Evolutionary conservation across 2,888 invertebrate genomes (phyloP), one percentile per base, ranked within the genome.

Genomic region (Agonopterix heracliana): DNA sequence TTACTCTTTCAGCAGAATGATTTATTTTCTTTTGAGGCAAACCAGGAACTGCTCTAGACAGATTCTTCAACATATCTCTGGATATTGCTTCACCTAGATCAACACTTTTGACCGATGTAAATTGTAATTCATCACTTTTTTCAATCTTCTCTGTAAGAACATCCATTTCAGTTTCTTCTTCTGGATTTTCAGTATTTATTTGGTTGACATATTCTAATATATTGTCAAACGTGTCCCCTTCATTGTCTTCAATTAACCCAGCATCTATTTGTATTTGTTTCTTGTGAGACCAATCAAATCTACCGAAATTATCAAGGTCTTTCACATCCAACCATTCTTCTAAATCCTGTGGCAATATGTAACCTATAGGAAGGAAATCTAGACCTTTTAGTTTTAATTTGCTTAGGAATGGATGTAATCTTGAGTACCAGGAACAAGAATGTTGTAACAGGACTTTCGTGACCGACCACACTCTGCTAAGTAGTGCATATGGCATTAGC

Each of bases 401-500:
- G 40, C 68, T 60, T 34, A 81, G 55, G 60, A 75, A 89, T 13
- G 66, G 63, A 57, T 83, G 69, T 42, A 92, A 65, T 47, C 69
- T 69, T 9, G 78, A 68, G 57, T 91, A 92, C 90, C 91, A 91
- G 5, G 70, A 64, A 54, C 89, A 87, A 34, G 81, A 69, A 60
- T 85, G 87, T 56, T 81, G 81, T 4, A 90, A 59, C 11, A 90
- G 70, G 40, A 89, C 71, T 47, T 79, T 74, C 17, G 82, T 75
- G 48, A 90, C 66, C 8, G 89, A 77, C 90, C 90, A 91, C 54
- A 92, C 75, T 61, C 91, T 78, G 56, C 90, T 83, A 11, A 90
- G 57, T 14, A 90, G 71, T 9, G 90, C 81, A 74, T 89, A 90
- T 12, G 90, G 90, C 68, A 91, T 79, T 11, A 90, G 58, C 42